phyloP scores from a whole-genome alignment of 2,797 vertebrate genomes.

The Petrocephalus schoutedeni region DNA sequence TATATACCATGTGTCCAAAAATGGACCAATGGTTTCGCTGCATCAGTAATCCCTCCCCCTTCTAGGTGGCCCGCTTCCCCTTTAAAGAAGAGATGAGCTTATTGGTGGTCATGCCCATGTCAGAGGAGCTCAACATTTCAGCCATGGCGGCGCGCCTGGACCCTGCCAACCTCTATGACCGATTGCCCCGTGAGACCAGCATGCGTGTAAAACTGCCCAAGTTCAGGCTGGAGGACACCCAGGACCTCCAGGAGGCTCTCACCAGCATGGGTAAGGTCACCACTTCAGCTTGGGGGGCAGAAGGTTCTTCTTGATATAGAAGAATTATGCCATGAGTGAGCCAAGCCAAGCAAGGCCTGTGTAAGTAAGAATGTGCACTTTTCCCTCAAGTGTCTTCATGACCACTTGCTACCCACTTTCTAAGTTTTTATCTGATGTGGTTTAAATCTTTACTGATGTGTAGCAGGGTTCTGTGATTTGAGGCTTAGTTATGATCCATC shows the following conservation, averaged over 20 bases:
- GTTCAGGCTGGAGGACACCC: constrained; percentile 71
- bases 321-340: not conserved
- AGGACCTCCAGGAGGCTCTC: constrained; percentile 71
- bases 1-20: not conserved
- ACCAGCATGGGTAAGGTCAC: constrained; percentile 73
- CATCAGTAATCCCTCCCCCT: not conserved
- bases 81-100: constrained; percentile 83
- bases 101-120: constrained; percentile 70
- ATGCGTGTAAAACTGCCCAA: constrained; percentile 79
- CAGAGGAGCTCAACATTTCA: constrained; percentile 59
- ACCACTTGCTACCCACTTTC: not conserved
- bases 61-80: constrained; percentile 79
- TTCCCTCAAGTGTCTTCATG: not conserved
- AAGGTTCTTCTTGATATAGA: not conserved
- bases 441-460: not conserved
- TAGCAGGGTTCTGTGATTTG: not conserved
- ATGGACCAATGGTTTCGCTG: not conserved
- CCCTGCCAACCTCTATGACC: constrained; percentile 62
- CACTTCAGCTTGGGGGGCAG: not conserved
- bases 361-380: not conserved
- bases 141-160: constrained; percentile 67
- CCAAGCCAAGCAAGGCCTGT: not conserved
- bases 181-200: constrained; percentile 64
- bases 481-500: not conserved
- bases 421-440: not conserved